These are phyloP conservation scores for Melanotaenia maccullochi DNA, from an alignment of 2,797 vertebrate species.

Conservation along the genomic window DNA sequence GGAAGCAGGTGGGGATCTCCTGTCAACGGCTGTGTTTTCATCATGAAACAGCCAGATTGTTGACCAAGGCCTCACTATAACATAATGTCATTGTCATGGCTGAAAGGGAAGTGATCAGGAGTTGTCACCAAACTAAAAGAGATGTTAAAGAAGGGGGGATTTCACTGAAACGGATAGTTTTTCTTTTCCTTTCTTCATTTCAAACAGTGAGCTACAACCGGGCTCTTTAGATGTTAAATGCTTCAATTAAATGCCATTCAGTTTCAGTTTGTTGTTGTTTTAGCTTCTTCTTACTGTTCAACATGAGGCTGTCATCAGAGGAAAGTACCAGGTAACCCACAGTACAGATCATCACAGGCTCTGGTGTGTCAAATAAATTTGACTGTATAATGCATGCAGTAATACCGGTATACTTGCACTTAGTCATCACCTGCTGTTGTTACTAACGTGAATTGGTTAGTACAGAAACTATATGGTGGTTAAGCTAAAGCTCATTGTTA, in stretches of 20 bases:
- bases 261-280: not conserved
- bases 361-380: not conserved
- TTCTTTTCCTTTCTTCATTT: constrained; percentile 10
- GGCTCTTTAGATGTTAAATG: constrained; percentile 2
- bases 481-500: not conserved
- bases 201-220: not conserved
- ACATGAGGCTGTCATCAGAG: not conserved
- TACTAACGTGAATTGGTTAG: not conserved
- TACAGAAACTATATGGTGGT: not conserved
- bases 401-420: not conserved
- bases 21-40: constrained; percentile 73
- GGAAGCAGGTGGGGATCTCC: constrained; percentile 86
- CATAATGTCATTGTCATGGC: constrained; percentile 8
- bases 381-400: not conserved
- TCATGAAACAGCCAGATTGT: constrained; percentile 32
- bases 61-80: not conserved
- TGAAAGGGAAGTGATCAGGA: constrained; percentile 44
- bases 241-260: not conserved
- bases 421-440: not conserved
- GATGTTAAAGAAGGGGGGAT: constrained; percentile 6
- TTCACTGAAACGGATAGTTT: constrained; percentile 20
- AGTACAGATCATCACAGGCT: not conserved
- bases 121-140: not conserved
- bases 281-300: not conserved
- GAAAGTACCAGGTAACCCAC: not conserved